Base-by-base conservation (phyloP, 2,888 invertebrate species). In the Spilosoma lubricipeda region DNA sequence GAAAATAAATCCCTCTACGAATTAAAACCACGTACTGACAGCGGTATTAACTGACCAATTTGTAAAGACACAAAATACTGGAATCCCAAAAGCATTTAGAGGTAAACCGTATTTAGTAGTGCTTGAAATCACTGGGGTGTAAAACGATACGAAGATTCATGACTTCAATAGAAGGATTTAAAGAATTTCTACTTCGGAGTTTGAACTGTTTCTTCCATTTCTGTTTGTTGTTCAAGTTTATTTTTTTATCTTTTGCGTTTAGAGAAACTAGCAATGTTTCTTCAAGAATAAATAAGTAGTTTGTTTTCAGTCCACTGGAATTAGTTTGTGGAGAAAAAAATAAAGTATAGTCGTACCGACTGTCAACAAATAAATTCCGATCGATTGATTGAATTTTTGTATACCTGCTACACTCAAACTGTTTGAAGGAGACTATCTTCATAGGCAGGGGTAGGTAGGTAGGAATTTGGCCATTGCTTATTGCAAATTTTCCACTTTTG, bases 11-110 rank as follows among this genome's bases (percentile, higher is more conserved):
- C 80, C 80, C 78, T 65, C 78, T 79, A 79, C 80, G 80, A 81
- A 84, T 84, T 85, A 80, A 85, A 85, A 83, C 84, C 83, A 80
- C 85, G 75, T 82, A 85, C 82, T 80, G 80, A 85, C 85, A 82
- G 77, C 80, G 79, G 78, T 80, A 80, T 83, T 80, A 85, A 83
- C 84, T 84, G 76, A 80, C 76, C 77, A 83, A 84, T 85, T 83
- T 83, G 82, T 85, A 78, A 80, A 86, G 80, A 76, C 75, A 77
- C 78, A 83, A 84, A 80, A 77, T 67, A 72, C 56, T 69, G 30
- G 66, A 68, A 77, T 75, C 80, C 82, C 81, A 56, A 72, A 80
- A 77, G 85, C 69, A 72, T 73, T 82, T 68, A 52, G 77, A 80
- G 83, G 86, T 86, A 72, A 84, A 83, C 77, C 79, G 80, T 83